Evolutionary conservation across 2,797 vertebrate species (phyloP), one percentile per base, ranked within the genome.

Genomic region (Anomalospiza imberbis): DNA sequence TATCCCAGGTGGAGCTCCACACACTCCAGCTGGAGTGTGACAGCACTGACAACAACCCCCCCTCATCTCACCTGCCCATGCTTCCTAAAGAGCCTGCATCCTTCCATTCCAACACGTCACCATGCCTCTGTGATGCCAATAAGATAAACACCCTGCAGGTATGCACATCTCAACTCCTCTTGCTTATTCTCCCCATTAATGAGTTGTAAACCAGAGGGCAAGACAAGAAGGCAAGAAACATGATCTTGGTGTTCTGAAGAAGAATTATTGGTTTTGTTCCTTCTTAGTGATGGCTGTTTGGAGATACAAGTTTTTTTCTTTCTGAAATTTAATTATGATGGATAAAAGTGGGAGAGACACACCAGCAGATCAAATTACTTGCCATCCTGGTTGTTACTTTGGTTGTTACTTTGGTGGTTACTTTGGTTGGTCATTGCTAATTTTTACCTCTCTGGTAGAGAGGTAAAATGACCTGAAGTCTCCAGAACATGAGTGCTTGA

Each of bases 241-340:
- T 19, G 12, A 89, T 31, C 29, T 66, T 5, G 11, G 10, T 34
- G 14, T 24, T 62, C 8, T 53, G 16, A 53, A 68, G 20, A 57
- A 66, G 17, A 85, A 48, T 18, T 51, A 1, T 5, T 74, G 8
- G 3, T 67, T 81, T 20, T 10, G 15, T 54, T 91, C 26, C 22
- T 57, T 7, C 18, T 65, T 76, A 62, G 22, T 45, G 20, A 54
- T 61, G 21, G 21, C 3, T 55, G 18, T 45, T 90, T 58, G 31
- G 19, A 26, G 45, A 26, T 4, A 11, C 0, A 1, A 0, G 1
- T 2, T 26, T 51, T 45, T 57, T 81, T 58, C 44, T 51, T 62
- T 62, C 36, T 47, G 40, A 68, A 68, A 32, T 87, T 72, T 78
- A 42, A 58, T 74, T n/a, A 24, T 73, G 22, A 14, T 34, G 31